phyloP scores from a whole-genome alignment of 1,140 invertebrate genomes.

The Drosophila oshimai region DNA sequence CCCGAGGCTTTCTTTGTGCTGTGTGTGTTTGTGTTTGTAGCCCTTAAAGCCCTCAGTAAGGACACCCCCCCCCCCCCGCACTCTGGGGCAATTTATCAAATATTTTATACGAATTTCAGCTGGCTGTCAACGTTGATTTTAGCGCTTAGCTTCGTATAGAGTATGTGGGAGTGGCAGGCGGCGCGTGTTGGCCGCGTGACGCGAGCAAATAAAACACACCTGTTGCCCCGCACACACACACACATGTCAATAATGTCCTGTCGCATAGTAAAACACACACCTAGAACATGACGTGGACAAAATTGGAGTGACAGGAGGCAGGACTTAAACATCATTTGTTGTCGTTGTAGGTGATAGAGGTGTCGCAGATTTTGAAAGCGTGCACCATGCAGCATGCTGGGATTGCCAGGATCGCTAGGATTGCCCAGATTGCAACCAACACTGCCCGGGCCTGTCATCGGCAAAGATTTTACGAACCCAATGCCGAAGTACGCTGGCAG shows the following conservation, averaged over 20 bases:
- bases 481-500: constrained; percentile 38
- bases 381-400: too few relatives aligned
- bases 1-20: neutral
- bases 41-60: constrained; percentile 14
- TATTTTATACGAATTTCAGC: constrained; percentile 57
- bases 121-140: constrained; percentile 75
- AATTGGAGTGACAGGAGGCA: neutral
- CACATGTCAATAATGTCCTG: neutral
- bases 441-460: constrained; percentile 26
- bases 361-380: too few relatives aligned
- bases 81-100: constrained; percentile 68
- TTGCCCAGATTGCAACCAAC: constrained; percentile 20
- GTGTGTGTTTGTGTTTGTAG: neutral
- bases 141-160: constrained; percentile 55
- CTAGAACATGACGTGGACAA: neutral
- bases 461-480: constrained; percentile 36
- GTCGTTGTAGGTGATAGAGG: too few relatives aligned
- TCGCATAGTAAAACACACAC: constrained; percentile 12
- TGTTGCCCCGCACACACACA: constrained; percentile 45
- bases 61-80: neutral
- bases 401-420: neutral
- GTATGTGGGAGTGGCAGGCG: constrained; percentile 8
- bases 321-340: too few relatives aligned
- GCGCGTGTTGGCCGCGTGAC: constrained; percentile 8
- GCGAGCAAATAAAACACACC: constrained; percentile 68